A percentile compares a stretch with the other conserved stretches of the same genome.
phyloP scores from a whole-genome alignment of 2,113 vertebrate species.

The Aegithalos caudatus region DNA sequence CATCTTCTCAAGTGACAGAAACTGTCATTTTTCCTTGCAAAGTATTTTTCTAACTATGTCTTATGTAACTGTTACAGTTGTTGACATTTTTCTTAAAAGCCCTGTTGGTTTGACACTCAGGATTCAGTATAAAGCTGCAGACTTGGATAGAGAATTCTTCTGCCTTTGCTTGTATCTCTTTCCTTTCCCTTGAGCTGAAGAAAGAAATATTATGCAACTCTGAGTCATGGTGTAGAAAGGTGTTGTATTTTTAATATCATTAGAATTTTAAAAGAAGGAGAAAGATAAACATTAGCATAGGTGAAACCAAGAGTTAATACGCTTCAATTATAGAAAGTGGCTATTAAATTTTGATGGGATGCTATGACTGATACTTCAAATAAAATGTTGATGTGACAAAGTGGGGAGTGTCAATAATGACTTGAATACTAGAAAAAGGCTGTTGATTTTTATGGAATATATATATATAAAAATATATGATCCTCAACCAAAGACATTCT shows the following conservation, averaged over 20 bases:
- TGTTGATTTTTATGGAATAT: slow-evolving; percentile 5
- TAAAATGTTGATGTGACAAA: not conserved
- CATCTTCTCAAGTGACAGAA: slow-evolving; percentile 42
- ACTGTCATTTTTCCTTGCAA: slow-evolving; percentile 49
- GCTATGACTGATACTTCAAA: slow-evolving; percentile 10
- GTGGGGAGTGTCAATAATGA: not conserved
- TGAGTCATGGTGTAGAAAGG: slow-evolving; percentile 17
- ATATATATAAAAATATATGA: not conserved
- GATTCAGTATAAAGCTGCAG: not conserved
- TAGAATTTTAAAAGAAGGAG: slow-evolving; percentile 37
- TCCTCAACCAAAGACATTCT: not conserved
- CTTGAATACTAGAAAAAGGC: not conserved
- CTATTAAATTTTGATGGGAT: slow-evolving; percentile 38
- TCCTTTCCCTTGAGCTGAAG: not conserved
- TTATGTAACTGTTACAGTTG: slow-evolving; percentile 50
- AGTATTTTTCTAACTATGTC: slow-evolving; percentile 53
- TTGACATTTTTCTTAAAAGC: slow-evolving; percentile 48
- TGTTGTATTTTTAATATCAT: slow-evolving; percentile 52
- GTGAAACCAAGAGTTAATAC: slow-evolving; percentile 29
- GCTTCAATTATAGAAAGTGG: not conserved
- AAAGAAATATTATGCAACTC: slow-evolving; percentile 19
- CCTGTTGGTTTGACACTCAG: slow-evolving; percentile 11
- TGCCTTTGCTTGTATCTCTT: not conserved
- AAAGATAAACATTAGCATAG: not conserved
- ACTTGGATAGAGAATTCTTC: not conserved